These are phyloP conservation scores for Barbus barbus DNA, from an alignment of 2,113 vertebrate genomes.

Conservation along the genomic window DNA sequence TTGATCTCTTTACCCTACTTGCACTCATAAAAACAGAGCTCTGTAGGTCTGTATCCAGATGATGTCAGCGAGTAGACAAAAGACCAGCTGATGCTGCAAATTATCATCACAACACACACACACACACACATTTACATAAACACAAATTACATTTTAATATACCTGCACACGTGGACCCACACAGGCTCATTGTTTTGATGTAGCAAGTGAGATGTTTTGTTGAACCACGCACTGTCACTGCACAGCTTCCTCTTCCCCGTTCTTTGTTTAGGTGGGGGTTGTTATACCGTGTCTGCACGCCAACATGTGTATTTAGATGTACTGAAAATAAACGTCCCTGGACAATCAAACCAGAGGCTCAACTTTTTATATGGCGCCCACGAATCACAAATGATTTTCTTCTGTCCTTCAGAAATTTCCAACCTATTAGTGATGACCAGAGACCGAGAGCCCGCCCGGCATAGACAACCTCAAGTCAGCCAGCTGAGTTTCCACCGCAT, in stretches of 20 bases:
- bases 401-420: conserved; percentile 85
- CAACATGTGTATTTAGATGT: background rate
- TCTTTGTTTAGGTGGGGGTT: background rate
- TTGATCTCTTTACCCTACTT: conserved; percentile 28
- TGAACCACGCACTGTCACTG: background rate
- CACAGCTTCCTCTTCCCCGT: conserved; percentile 14
- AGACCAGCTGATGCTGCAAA: conserved; percentile 4
- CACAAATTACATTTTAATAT: background rate
- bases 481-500: conserved; percentile 93
- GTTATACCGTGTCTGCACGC: background rate
- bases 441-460: conserved; percentile 72
- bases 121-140: conserved; percentile 35
- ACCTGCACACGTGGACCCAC: background rate
- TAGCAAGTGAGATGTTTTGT: background rate
- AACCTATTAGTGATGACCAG: conserved; percentile 95
- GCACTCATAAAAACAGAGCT: background rate
- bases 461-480: conserved; percentile 76
- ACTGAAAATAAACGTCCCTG: background rate
- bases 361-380: background rate
- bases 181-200: background rate
- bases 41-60: background rate
- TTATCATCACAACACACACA: conserved; percentile 13
- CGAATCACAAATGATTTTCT: background rate
- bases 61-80: conserved; percentile 1
- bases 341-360: too few relatives aligned